These are phyloP conservation scores for Poecile montanus DNA, from an alignment of 2,797 vertebrate genomes.

Conservation along the genomic window DNA sequence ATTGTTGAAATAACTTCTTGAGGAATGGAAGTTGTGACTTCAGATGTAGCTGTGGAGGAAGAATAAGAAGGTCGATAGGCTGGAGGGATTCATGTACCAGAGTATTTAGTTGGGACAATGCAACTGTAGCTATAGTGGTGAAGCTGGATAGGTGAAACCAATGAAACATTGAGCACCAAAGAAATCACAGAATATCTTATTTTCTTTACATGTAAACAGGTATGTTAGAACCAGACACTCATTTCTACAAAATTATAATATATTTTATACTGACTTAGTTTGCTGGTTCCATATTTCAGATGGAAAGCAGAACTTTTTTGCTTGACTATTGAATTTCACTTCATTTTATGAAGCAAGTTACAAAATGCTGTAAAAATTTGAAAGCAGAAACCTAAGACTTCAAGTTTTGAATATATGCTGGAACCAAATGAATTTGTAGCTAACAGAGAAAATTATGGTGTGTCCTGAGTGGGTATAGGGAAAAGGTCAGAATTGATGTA, in stretches of 20 bases:
- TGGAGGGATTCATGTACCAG: neutral
- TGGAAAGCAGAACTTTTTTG: neutral
- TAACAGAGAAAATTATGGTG: neutral
- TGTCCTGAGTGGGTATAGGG: neutral
- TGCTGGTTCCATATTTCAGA: neutral
- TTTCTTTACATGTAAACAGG: neutral
- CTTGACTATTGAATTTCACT: neutral
- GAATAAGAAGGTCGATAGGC: neutral
- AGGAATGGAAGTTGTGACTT: neutral
- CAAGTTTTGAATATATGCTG: neutral
- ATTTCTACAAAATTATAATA: neutral
- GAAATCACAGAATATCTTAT: neutral
- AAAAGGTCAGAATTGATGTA: conserved; percentile 41
- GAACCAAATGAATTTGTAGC: neutral
- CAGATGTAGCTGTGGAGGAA: neutral
- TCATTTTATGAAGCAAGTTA: neutral
- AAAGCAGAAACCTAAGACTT: neutral
- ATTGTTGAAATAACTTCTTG: neutral
- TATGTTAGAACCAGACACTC: neutral
- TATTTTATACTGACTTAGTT: neutral
- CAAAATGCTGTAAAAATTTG: neutral
- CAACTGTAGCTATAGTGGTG: neutral
- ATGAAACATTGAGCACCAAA: neutral
- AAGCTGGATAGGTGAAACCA: neutral
- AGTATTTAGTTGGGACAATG: neutral